phyloP scores from a whole-genome alignment of 2,113 vertebrate genomes.

The Scytalopus superciliaris region DNA sequence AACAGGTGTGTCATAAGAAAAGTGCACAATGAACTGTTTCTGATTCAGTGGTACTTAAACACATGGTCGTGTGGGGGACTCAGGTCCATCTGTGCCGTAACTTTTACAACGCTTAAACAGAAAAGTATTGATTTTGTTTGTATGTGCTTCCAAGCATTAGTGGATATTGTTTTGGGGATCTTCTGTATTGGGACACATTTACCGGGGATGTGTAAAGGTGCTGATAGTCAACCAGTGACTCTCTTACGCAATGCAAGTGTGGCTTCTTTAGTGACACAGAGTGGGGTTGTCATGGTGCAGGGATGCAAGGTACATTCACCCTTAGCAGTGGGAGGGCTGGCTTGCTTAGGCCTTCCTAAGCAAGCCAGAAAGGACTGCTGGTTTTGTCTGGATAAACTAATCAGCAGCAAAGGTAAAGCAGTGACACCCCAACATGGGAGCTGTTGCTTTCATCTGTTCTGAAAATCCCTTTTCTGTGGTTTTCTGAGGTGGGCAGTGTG shows the following conservation, averaged over 20 bases:
- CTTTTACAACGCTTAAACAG: neutral
- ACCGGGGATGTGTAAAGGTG: neutral
- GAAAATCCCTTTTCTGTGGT: neutral
- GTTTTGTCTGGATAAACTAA: neutral
- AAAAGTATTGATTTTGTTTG: neutral
- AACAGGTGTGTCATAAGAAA: neutral
- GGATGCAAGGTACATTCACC: fast-evolving
- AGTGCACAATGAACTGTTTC: neutral
- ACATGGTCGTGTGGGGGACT: neutral
- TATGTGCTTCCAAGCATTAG: neutral
- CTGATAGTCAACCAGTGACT: neutral
- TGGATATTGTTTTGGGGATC: neutral
- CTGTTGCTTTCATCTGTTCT: neutral
- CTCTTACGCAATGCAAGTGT: neutral
- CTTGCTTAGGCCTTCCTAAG: neutral
- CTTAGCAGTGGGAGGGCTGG: too few relatives aligned
- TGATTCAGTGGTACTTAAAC: neutral
- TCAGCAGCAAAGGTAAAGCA: neutral
- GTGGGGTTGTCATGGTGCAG: neutral
- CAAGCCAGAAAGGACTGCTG: neutral
- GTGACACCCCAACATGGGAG: neutral
- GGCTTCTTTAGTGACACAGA: neutral
- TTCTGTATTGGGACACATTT: neutral
- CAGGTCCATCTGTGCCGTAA: fast-evolving
- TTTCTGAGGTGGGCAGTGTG: neutral